Percentiles rank a stretch among this genome's conserved stretches.
phyloP scores from a whole-genome alignment of 2,888 invertebrate genomes.

The Myopa tessellatipennis region DNA sequence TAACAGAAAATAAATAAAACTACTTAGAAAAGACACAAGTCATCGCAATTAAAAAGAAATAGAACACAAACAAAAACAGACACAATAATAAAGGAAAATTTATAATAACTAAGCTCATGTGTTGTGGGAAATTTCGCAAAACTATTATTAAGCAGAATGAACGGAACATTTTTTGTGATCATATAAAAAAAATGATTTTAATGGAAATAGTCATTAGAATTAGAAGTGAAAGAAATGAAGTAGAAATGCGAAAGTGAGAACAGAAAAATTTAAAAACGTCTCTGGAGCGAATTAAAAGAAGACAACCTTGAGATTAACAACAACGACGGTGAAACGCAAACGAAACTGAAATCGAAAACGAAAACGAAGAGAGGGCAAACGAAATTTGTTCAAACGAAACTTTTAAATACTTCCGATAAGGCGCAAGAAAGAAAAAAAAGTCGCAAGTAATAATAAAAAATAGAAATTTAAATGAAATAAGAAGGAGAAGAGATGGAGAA shows the following conservation, averaged over 20 bases:
- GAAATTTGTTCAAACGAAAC: background rate
- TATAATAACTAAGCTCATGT: background rate
- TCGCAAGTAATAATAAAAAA: background rate
- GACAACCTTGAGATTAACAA: conserved; percentile 35
- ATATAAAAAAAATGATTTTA: too few relatives aligned
- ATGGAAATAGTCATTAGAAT: background rate
- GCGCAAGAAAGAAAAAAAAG: conserved; percentile 21
- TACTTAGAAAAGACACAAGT: background rate
- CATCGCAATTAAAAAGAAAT: background rate
- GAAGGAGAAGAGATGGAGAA: background rate
- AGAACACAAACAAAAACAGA: background rate
- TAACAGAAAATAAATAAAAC: background rate
- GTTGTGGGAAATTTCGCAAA: conserved; percentile 31
- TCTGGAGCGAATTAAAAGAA: background rate
- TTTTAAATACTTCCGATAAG: conserved; percentile 30
- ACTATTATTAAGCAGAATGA: background rate
- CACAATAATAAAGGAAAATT: conserved; percentile 16
- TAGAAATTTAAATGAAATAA: background rate
- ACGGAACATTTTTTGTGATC: background rate
- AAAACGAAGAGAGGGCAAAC: conserved; percentile 1
- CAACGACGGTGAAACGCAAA: conserved; percentile 3
- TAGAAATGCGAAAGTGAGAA: background rate
- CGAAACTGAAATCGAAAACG: conserved; percentile 30
- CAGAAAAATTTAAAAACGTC: background rate
- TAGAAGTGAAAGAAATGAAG: background rate